Evolutionary conservation across 2,797 vertebrate genomes (phyloP).

Genomic region (Tamandua tetradactyla): DNA sequence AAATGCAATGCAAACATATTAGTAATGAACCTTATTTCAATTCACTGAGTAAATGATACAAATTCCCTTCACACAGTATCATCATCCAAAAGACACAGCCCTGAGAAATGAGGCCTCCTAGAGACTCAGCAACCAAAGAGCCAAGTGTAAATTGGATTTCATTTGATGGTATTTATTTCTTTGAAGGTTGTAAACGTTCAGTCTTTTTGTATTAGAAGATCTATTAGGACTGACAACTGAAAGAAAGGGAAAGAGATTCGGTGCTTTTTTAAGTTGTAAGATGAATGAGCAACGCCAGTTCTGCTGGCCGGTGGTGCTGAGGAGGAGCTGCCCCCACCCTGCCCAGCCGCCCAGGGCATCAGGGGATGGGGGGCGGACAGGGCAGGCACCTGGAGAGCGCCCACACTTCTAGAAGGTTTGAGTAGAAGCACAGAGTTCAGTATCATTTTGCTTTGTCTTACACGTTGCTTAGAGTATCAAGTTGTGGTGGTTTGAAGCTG

Average conservation of each 20-base stretch:
- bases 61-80: background rate
- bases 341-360: background rate
- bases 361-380: background rate
- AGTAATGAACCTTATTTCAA: conserved; percentile 6
- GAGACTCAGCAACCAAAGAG: background rate
- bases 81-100: background rate
- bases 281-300: background rate
- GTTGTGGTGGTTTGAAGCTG: no score
- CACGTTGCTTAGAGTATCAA: background rate
- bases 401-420: background rate
- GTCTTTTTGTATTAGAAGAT: conserved; percentile 11
- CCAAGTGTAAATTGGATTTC: background rate
- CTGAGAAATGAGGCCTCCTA: background rate
- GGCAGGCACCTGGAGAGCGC: accelerated
- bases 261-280: background rate
- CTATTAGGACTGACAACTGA: background rate
- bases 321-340: background rate
- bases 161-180: background rate
- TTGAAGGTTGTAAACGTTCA: background rate
- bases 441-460: background rate
- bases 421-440: background rate
- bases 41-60: conserved; percentile 22
- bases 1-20: background rate
- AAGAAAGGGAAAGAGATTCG: background rate
- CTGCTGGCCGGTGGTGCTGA: no score